Evolutionary conservation across 2,888 invertebrate species (phyloP), one percentile per base, ranked within the genome.

Genomic region (Hartigia nigra): DNA sequence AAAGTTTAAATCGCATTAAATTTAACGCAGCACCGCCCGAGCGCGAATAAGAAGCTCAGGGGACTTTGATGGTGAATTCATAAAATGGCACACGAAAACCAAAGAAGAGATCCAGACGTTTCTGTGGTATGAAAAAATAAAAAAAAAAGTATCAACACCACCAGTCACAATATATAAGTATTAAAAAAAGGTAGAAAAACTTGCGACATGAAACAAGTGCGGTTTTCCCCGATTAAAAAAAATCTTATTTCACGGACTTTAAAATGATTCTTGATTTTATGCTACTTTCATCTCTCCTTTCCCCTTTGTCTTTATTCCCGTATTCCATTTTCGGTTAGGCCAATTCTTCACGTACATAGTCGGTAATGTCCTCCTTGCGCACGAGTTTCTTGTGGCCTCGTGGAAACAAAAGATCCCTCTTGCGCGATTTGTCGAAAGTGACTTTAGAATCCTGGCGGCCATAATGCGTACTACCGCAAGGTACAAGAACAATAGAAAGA

Each of bases 1-100:
- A 90, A 90, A 90, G 90, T 90, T 86, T 83, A 83, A 55, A 85
- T 86, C 85, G 85, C 85, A 85, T 86, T 83, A 84, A 86, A 89
- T 87, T 87, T 84, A 87, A 76, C 35, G 36, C 14, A 12, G 23
- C 23, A n/a, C 72, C 12, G 12, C 12, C 9, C 31, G 31, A 34
- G n/a, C 12, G n/a, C 75, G 75, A 34, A 75, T 75, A 75, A 75
- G 23, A 31, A 23, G 36, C 23, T 55, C 55, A 23, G 23, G 2
- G 23, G 14, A 23, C n/a, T n/a, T 55, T 55, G 55, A 0, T 23
- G 55, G 55, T 23, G 55, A 55, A 55, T 55, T 55, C 23, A 55
- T 55, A 23, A 55, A 55, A 23, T 55, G 23, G 55, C 23, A 55
- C 2, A 55, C 9, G 55, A 55, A 55, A 55, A 55, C 2, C 23